These are phyloP conservation scores for Ptychoptera albimana DNA, from an alignment of 2,888 invertebrate genomes.

Conservation along the genomic window DNA sequence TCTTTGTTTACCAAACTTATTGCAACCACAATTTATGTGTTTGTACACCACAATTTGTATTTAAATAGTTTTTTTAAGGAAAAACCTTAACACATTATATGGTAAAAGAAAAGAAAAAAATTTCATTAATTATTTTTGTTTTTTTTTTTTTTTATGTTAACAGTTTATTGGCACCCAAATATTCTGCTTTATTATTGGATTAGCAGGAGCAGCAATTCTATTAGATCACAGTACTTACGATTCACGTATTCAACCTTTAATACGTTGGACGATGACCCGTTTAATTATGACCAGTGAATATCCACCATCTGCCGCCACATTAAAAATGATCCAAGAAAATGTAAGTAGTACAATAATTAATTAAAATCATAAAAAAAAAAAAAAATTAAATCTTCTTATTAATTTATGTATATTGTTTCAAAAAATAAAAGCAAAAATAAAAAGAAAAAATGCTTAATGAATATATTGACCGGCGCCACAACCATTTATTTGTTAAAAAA, in stretches of 20 bases:
- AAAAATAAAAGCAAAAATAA: too few species aligned
- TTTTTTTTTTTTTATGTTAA: constrained; percentile 18
- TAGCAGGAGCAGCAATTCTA: constrained; percentile 59
- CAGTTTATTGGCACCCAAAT: constrained; percentile 63
- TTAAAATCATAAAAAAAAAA: too few species aligned
- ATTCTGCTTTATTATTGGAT: constrained; percentile 50
- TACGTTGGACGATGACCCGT: constrained; percentile 49
- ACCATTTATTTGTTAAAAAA: too few species aligned
- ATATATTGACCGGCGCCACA: too few species aligned
- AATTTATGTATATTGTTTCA: too few species aligned
- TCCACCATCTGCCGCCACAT: constrained; percentile 45
- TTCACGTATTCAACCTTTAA: constrained; percentile 62
- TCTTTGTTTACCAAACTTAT: neutral
- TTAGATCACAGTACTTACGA: constrained; percentile 66
- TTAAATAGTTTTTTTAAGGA: neutral
- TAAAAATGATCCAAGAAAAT: constrained; percentile 71
- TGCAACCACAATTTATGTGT: neutral
- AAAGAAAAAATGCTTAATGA: too few species aligned
- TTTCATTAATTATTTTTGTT: constrained; percentile 5
- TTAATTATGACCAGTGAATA: constrained; percentile 65
- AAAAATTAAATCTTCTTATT: too few species aligned
- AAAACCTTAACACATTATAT: neutral
- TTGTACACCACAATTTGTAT: neutral
- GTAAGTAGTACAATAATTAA: constrained; percentile 34
- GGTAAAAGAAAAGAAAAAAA: neutral